These are phyloP conservation scores for Agrochola lychnidis DNA, from an alignment of 2,888 invertebrate genomes.

Conservation along the genomic window DNA sequence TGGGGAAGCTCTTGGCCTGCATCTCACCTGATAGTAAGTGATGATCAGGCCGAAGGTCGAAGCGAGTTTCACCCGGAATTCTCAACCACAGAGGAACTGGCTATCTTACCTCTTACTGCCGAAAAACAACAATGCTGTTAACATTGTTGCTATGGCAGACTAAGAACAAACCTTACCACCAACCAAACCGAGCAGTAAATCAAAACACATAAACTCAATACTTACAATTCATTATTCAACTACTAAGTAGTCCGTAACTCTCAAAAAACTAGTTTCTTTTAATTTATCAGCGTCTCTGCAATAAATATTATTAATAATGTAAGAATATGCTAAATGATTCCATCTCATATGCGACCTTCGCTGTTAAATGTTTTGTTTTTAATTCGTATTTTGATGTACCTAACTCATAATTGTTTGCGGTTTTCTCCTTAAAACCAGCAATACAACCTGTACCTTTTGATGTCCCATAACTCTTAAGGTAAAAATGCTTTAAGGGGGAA, in stretches of 20 bases:
- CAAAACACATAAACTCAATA: not conserved
- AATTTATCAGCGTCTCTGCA: constrained; percentile 7
- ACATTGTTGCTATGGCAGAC: too few relatives aligned
- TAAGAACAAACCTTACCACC: too few relatives aligned
- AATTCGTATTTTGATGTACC: constrained; percentile 10
- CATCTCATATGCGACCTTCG: constrained; percentile 31
- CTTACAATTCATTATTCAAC: constrained; percentile 4
- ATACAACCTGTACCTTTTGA: not conserved
- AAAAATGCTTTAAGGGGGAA: too few relatives aligned
- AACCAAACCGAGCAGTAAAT: not conserved
- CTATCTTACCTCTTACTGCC: too few relatives aligned
- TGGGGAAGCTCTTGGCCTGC: too few relatives aligned
- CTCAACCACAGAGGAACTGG: too few relatives aligned
- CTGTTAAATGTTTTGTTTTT: constrained; percentile 50
- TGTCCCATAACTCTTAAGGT: too few relatives aligned
- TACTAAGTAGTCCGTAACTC: constrained; percentile 6
- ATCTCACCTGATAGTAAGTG: too few relatives aligned
- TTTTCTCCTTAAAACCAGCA: constrained; percentile 24
- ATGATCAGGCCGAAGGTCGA: too few relatives aligned
- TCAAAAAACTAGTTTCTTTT: constrained; percentile 48
- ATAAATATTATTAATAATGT: constrained; percentile 34
- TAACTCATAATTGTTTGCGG: constrained; percentile 19
- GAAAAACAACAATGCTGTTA: too few relatives aligned
- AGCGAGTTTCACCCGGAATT: too few relatives aligned
- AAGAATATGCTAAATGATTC: constrained; percentile 25